Percentiles rank a stretch among this genome's conserved stretches.
These are phyloP conservation scores for Sinodicranocentrus sp. DNA, from an alignment of 2,888 invertebrate genomes.

Conservation along the genomic window DNA sequence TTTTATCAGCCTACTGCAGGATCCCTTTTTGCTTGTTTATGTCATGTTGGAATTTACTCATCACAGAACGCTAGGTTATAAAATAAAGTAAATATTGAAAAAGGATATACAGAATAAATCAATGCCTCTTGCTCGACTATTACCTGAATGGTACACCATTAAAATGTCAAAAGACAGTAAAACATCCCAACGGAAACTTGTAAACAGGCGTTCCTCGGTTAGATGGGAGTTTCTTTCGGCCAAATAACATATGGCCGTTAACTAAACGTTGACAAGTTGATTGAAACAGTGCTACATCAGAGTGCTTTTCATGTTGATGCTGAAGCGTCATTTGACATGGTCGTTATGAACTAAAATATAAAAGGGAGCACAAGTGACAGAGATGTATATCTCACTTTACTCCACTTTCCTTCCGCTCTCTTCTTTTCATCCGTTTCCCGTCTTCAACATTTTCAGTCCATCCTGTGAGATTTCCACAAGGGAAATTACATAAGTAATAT, in stretches of 20 bases:
- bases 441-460: constrained; percentile 2
- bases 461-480: constrained; percentile 36
- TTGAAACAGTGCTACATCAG: constrained; percentile 19
- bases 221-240: not conserved
- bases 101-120: too few species aligned
- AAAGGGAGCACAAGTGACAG: constrained; percentile 21
- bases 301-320: not conserved
- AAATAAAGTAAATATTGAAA: too few species aligned
- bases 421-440: constrained; percentile 23
- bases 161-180: too few species aligned
- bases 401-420: constrained; percentile 9
- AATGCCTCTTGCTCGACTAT: too few species aligned
- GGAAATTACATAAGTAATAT: constrained; percentile 17
- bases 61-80: not conserved
- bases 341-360: not conserved
- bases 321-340: not conserved
- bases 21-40: too few species aligned
- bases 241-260: constrained; percentile 1
- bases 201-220: too few species aligned
- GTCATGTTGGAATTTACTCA: too few species aligned
- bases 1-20: too few species aligned
- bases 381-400: constrained; percentile 36
- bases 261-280: constrained; percentile 28
- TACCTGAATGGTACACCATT: too few species aligned
- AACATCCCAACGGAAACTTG: too few species aligned